A percentile compares a stretch with the other conserved stretches of the same genome.
These are phyloP conservation scores for Drosophila kohkoa DNA, from an alignment of 1,140 invertebrate species.

Conservation along the genomic window DNA sequence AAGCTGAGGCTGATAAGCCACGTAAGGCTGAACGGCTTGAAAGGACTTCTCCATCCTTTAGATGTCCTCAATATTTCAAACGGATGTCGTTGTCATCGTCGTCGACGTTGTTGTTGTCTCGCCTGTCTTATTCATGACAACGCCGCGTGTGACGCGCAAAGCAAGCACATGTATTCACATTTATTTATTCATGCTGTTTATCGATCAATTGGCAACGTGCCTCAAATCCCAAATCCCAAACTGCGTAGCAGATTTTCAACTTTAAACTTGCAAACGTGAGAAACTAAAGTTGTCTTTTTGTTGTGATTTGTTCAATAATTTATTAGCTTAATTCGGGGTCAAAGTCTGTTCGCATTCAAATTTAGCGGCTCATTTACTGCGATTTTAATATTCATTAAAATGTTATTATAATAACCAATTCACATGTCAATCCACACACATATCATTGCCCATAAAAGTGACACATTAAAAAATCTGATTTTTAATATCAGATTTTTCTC, in stretches of 20 bases:
- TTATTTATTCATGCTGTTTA: conserved; percentile 9
- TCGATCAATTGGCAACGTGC: not conserved
- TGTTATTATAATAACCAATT: conserved; percentile 8
- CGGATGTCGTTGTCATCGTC: not conserved
- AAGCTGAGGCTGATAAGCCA: conserved; percentile 26
- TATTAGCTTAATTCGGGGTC: not conserved
- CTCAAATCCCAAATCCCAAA: not conserved
- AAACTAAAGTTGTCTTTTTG: not conserved
- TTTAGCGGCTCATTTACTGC: not conserved
- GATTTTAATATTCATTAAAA: conserved; percentile 35
- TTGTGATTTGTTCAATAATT: not conserved
- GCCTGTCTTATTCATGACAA: conserved; percentile 64
- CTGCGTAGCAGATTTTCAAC: not conserved
- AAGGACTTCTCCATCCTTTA: conserved; percentile 37
- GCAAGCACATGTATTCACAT: conserved; percentile 3
- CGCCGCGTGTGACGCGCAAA: conserved; percentile 39
- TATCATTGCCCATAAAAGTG: conserved; percentile 1
- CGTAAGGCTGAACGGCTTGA: conserved; percentile 8
- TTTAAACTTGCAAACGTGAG: not conserved
- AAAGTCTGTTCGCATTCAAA: not conserved
- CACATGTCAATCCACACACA: not conserved
- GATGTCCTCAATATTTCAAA: conserved; percentile 35
- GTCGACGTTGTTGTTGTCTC: not conserved
- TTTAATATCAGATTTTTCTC: conserved; percentile 27
- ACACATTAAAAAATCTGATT: conserved; percentile 23